Evolutionary conservation across 2,797 vertebrate species (phyloP).

Genomic region (Myotis vivesi): DNA sequence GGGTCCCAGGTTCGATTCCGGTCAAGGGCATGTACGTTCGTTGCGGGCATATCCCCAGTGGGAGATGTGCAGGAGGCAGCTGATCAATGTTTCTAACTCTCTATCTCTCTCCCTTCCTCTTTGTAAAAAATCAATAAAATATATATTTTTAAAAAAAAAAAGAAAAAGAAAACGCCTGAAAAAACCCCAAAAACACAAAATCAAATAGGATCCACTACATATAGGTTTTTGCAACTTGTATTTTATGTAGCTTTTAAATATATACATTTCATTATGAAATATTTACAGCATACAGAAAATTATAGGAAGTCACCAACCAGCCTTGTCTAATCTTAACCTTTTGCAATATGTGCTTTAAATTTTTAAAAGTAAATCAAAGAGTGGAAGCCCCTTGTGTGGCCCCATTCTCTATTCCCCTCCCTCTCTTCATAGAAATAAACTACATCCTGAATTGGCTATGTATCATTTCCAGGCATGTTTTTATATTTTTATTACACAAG

Average conservation of each 20-base stretch:
- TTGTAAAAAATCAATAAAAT: too few relatives aligned
- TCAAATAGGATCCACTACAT: not conserved
- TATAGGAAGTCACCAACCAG: not conserved
- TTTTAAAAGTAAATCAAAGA: not conserved
- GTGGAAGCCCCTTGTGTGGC: not conserved
- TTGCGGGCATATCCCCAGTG: too few relatives aligned
- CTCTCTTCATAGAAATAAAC: not conserved
- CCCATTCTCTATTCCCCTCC: not conserved
- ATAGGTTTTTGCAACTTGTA: constrained; percentile 1
- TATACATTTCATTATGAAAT: constrained; percentile 12
- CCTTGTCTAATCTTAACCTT: constrained; percentile 2
- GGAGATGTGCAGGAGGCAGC: too few relatives aligned
- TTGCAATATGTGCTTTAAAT: constrained; percentile 40
- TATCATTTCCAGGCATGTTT: not conserved
- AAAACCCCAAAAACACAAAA: not conserved
- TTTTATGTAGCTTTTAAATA: constrained; percentile 36
- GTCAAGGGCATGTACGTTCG: too few relatives aligned
- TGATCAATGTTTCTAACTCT: too few relatives aligned
- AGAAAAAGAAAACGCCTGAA: not conserved
- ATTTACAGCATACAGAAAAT: constrained; percentile 28
- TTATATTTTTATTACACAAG: constrained; percentile 12
- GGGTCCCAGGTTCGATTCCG: too few relatives aligned
- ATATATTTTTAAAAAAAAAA: too few relatives aligned
- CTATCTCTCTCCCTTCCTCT: too few relatives aligned
- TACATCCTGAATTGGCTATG: not conserved